These are phyloP conservation scores for Mirounga angustirostris DNA, from an alignment of 2,113 vertebrate species.

Conservation along the genomic window DNA sequence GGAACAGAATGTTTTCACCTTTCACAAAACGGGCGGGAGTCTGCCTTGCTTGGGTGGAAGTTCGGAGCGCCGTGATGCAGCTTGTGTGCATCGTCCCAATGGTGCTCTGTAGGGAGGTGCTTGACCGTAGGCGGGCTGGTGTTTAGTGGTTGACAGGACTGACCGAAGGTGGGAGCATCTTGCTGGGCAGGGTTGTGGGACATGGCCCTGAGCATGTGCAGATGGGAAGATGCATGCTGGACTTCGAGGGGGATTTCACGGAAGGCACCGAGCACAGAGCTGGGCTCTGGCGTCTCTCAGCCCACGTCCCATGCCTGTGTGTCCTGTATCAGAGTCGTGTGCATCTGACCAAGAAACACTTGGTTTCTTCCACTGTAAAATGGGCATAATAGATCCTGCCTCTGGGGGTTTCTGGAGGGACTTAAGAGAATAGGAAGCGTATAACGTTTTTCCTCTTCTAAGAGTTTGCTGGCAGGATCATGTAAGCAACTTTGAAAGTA, in stretches of 20 bases:
- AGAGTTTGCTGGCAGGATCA: background rate
- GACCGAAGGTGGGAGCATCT: background rate
- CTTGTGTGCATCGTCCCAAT: fast-evolving
- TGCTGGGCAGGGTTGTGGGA: background rate
- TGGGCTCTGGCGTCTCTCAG: background rate
- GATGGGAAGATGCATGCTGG: fast-evolving
- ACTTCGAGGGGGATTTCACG: background rate
- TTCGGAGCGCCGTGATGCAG: fast-evolving
- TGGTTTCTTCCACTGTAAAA: background rate
- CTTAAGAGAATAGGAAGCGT: background rate
- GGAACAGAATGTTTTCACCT: background rate
- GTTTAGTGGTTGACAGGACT: background rate
- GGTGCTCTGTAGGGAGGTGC: background rate
- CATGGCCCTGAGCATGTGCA: fast-evolving
- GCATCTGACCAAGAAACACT: background rate
- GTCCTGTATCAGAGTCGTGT: background rate
- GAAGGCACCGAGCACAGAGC: background rate
- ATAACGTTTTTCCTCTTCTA: background rate
- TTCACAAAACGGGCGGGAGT: background rate
- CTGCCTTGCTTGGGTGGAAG: background rate
- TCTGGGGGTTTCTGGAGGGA: background rate
- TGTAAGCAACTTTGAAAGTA: background rate
- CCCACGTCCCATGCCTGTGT: background rate
- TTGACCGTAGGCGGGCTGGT: fast-evolving
- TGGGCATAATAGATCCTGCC: background rate